These are phyloP conservation scores for Malurus cyaneus DNA, from an alignment of 2,113 vertebrate genomes.

Conservation along the genomic window DNA sequence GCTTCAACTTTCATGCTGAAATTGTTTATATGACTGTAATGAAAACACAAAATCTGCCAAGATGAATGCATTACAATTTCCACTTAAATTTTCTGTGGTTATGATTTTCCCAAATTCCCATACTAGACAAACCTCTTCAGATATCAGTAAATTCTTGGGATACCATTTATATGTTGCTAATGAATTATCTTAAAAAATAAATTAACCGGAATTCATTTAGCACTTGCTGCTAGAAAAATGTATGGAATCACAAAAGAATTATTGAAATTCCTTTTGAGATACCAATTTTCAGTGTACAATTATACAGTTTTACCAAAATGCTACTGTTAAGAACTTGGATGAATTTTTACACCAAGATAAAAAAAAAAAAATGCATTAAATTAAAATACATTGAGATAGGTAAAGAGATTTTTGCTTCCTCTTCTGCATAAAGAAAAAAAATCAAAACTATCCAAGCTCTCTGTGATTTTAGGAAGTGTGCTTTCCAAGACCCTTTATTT, in stretches of 20 bases:
- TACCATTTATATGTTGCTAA: not conserved
- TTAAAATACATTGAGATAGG: not conserved
- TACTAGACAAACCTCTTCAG: rapidly evolving
- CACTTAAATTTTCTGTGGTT: not conserved
- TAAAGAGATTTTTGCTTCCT: not conserved
- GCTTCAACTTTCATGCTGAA: not conserved
- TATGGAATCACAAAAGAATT: not conserved
- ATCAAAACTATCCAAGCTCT: not conserved
- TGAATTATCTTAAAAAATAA: not conserved
- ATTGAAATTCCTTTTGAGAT: not conserved
- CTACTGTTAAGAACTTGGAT: not conserved
- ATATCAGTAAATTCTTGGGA: not conserved
- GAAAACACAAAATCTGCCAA: not conserved
- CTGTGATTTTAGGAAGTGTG: not conserved
- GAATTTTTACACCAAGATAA: not conserved
- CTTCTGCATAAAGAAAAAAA: not conserved
- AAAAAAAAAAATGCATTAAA: not conserved
- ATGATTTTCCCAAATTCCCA: not conserved
- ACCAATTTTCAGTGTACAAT: not conserved
- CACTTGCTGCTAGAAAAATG: not conserved
- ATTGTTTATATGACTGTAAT: not conserved
- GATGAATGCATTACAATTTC: not conserved
- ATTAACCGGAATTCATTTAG: not conserved
- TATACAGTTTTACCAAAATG: not conserved
- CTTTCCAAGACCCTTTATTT: no score